phyloP scores from a whole-genome alignment of 2,797 vertebrate species.

The Lindbergichthys nudifrons region DNA sequence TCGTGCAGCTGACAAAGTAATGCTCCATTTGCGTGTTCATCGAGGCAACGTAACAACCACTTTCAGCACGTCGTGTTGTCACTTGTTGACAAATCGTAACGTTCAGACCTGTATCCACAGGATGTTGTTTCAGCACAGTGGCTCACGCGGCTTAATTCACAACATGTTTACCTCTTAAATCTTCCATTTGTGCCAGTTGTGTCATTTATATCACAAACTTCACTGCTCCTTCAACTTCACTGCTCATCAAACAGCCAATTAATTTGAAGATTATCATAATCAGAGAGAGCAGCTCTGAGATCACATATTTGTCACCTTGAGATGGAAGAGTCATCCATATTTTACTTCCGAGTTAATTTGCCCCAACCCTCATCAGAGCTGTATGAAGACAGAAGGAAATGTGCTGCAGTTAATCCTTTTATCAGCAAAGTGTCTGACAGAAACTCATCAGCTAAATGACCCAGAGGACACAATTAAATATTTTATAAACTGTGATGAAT shows the following conservation, averaged over 20 bases:
- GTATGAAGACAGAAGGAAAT: constrained; percentile 23
- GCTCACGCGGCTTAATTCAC: constrained; percentile 11
- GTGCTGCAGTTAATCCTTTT: constrained; percentile 48
- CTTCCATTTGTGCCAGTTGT: constrained; percentile 1
- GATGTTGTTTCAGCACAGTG: constrained; percentile 22
- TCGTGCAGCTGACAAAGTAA: constrained; percentile 14
- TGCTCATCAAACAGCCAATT: constrained; percentile 40
- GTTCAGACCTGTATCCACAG: constrained; percentile 38
- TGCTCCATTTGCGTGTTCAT: constrained; percentile 16
- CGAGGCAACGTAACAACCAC: constrained; percentile 29
- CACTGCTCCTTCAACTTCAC: constrained; percentile 2
- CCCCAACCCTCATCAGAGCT: constrained; percentile 4
- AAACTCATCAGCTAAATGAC: constrained; percentile 52
- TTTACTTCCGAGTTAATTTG: constrained; percentile 33
- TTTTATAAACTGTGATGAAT: constrained; percentile 21
- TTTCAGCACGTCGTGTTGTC: constrained; percentile 41
- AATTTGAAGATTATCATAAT: constrained; percentile 45
- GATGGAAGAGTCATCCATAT: constrained; percentile 21
- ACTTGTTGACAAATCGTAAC: constrained; percentile 61
- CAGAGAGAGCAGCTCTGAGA: constrained; percentile 11
- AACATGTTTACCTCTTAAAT: constrained; percentile 34
- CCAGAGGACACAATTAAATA: constrained; percentile 25
- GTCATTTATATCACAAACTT: too few species aligned
- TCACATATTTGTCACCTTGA: constrained; percentile 35
- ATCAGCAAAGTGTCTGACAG: constrained; percentile 45